Evolutionary conservation across 2,888 invertebrate genomes (phyloP).

Genomic region (Magallana nippona): DNA sequence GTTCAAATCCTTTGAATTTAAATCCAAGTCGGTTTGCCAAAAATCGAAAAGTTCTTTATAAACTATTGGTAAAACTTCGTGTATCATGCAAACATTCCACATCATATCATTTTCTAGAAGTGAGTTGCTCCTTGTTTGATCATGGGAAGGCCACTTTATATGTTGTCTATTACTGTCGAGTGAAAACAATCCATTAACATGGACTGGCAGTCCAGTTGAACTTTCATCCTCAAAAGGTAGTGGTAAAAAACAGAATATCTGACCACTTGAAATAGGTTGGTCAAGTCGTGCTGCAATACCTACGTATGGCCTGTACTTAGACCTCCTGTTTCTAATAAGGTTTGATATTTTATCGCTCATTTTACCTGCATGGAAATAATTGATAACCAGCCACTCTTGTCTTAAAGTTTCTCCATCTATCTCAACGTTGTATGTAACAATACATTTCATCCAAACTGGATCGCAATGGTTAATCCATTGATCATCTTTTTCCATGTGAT

Average conservation of each 20-base stretch:
- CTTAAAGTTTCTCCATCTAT: not conserved
- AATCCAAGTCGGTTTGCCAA: not conserved
- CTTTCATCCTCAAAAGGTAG: conserved; percentile 71
- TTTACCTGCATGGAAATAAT: conserved; percentile 56
- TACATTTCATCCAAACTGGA: not conserved
- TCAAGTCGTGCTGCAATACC: conserved; percentile 43
- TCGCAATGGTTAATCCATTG: not conserved
- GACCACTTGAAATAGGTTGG: conserved; percentile 57
- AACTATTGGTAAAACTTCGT: conserved; percentile 35
- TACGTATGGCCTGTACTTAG: conserved; percentile 44
- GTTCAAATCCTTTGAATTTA: not conserved
- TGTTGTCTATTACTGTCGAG: conserved; percentile 73
- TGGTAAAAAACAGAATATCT: conserved; percentile 74
- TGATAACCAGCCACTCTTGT: conserved; percentile 57
- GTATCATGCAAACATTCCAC: conserved; percentile 43
- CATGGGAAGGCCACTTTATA: conserved; percentile 74
- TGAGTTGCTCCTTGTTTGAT: conserved; percentile 49
- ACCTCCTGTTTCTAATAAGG: conserved; percentile 39
- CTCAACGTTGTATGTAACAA: not conserved
- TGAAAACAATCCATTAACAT: conserved; percentile 76
- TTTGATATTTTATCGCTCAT: conserved; percentile 50
- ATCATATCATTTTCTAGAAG: conserved; percentile 31
- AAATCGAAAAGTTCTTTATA: conserved; percentile 20
- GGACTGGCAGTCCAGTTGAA: conserved; percentile 74
- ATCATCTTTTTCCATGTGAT: not conserved